Evolutionary conservation across 2,797 vertebrate genomes (phyloP), one percentile per base, ranked within the genome.

Genomic region (Chelonia mydas): DNA sequence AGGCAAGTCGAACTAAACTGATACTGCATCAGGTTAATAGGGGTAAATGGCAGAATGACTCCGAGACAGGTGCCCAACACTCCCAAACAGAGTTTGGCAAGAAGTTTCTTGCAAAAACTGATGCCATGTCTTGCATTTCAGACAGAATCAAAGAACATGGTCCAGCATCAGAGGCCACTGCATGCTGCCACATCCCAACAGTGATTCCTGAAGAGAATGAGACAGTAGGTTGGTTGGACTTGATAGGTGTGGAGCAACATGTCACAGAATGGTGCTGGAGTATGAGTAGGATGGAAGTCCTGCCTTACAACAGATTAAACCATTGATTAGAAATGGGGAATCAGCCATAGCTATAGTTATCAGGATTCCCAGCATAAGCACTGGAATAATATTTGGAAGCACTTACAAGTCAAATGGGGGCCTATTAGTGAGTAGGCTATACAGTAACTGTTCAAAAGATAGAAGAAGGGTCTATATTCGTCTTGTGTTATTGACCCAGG

Each of bases 111-210:
- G 41, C 23, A 76, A 76, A 76, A 28, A 13, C 41, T 13, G 23
- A 27, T 41, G 68, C 37, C 6, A 33, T 61, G 13, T n/a, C 31
- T 61, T 61, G 5, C 37, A 41, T 37, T 72, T 41, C n/a, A 72
- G 21, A 72, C 23, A 41, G 37, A 37, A 72, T 21, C 68, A 41
- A 74, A 45, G 23, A 74, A 23, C 21, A 11, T 45, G 6, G 23
- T 41, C 11, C 41, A 76, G 8, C 33, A 72, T n/a, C n/a, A n/a
- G 19, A 37, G 2, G 17, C 17, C 10, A 68, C 17, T 7, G 9
- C 12, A 55, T 0, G 11, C 0, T 0, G 0, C 37, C 90, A 2
- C 0, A 55, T 11, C 11, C 1, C 17, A 57, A 54, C 79, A 83
- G 81, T 6, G 1, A 16, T 72, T 90, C 92, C 57, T 79, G 53